A percentile compares a stretch with the other conserved stretches of the same genome.
These are phyloP conservation scores for Paralichthys olivaceus DNA, from an alignment of 2,113 vertebrate genomes.

Conservation along the genomic window DNA sequence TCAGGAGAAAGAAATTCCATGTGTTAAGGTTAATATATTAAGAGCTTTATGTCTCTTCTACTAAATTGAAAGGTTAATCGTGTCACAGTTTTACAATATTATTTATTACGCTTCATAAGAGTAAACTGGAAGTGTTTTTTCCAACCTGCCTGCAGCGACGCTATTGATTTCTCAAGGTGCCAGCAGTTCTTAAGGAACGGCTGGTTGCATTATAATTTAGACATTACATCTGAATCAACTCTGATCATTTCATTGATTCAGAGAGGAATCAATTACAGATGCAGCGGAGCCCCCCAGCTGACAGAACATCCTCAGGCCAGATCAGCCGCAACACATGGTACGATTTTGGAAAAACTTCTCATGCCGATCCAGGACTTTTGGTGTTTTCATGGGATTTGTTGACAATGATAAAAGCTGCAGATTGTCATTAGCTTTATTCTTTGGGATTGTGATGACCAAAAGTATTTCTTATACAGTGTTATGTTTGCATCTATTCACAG, in stretches of 20 bases:
- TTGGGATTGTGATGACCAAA: not conserved
- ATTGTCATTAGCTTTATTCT: not conserved
- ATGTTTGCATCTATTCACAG: not conserved
- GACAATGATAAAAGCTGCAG: not conserved
- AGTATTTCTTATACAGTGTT: not conserved
- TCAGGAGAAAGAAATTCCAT: not conserved
- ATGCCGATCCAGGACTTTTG: conserved; percentile 21
- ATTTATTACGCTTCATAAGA: conserved; percentile 3
- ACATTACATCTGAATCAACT: conserved; percentile 25
- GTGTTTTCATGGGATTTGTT: conserved; percentile 8
- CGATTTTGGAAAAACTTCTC: conserved; percentile 35
- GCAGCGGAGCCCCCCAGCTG: conserved; percentile 10
- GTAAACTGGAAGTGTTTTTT: conserved; percentile 6
- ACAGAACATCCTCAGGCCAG: conserved; percentile 8
- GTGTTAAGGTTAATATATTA: not conserved
- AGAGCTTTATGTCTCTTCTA: conserved; percentile 1
- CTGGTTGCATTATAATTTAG: conserved; percentile 44
- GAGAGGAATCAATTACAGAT: conserved; percentile 50
- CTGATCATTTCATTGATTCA: conserved; percentile 59
- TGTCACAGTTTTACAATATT: not conserved
- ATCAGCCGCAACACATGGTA: conserved; percentile 39
- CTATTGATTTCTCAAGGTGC: conserved; percentile 30
- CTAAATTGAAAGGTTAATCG: conserved; percentile 16
- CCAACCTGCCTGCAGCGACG: not conserved
- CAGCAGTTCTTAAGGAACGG: conserved; percentile 25